Evolutionary conservation across 2,797 vertebrate genomes (phyloP).

Genomic region (Alexandromys oeconomus): DNA sequence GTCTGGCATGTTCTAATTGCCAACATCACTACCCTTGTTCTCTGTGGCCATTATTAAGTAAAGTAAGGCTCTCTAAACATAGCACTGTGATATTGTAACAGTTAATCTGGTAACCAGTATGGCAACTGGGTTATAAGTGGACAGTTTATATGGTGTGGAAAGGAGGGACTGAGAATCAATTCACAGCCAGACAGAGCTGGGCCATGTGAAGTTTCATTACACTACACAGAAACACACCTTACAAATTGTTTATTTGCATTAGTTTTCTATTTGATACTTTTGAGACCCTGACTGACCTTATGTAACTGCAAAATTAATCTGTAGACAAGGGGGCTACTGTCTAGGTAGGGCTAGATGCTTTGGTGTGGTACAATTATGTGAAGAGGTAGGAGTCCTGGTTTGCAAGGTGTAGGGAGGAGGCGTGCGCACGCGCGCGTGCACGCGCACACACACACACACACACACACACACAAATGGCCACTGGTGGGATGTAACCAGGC

Average conservation of each 20-base stretch:
- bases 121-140: neutral
- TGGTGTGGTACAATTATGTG: neutral
- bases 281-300: neutral
- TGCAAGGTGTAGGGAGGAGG: neutral
- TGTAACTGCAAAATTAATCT: neutral
- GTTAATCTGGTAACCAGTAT: neutral
- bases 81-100: neutral
- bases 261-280: neutral
- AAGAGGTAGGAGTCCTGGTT: neutral
- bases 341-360: neutral
- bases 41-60: neutral
- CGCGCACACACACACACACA: no score
- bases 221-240: neutral
- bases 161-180: neutral
- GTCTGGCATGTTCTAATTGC: neutral
- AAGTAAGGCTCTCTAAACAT: neutral
- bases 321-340: neutral
- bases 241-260: neutral
- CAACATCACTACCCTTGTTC: neutral
- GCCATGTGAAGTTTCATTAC: neutral
- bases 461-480: neutral
- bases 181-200: neutral
- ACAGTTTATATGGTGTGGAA: neutral
- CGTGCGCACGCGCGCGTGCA: fast-evolving
- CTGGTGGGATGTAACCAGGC: neutral